These are phyloP conservation scores for Antheraea pernyi DNA, from an alignment of 1,140 invertebrate genomes.

Conservation along the genomic window DNA sequence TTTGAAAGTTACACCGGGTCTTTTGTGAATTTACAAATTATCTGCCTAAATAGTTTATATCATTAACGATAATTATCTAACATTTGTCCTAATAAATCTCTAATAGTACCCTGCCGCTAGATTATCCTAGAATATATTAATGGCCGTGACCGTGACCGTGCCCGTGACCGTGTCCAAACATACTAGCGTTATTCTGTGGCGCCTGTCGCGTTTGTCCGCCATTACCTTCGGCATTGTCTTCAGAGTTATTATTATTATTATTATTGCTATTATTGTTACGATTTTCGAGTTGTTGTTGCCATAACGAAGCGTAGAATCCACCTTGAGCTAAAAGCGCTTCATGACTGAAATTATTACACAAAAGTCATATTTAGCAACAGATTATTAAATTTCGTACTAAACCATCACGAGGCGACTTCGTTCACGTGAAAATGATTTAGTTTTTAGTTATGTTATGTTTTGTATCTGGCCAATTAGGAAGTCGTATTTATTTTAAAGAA, in stretches of 20 bases:
- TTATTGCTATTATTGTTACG: slow-evolving; percentile 62
- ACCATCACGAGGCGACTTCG: too few species aligned
- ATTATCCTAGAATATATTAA: slow-evolving; percentile 12
- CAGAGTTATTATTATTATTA: slow-evolving; percentile 30
- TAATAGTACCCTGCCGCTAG: slow-evolving; percentile 22
- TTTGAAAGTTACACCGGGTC: neutral
- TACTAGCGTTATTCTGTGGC: slow-evolving; percentile 30
- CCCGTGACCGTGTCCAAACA: slow-evolving; percentile 49
- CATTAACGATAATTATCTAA: neutral
- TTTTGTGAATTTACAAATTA: neutral
- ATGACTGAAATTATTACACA: slow-evolving; percentile 79
- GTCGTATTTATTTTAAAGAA: too few species aligned
- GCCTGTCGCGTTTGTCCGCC: slow-evolving; percentile 31
- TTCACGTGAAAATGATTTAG: too few species aligned
- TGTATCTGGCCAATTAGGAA: too few species aligned
- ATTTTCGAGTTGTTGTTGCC: slow-evolving; percentile 90
- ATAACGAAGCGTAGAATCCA: slow-evolving; percentile 92
- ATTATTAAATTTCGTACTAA: too few species aligned
- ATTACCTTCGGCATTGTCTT: slow-evolving; percentile 34
- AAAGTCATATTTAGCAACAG: neutral
- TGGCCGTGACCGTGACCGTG: slow-evolving; percentile 48
- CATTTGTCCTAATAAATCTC: slow-evolving; percentile 18
- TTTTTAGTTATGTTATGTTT: too few species aligned
- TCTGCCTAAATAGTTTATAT: neutral
- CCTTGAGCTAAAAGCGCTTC: slow-evolving; percentile 86